Evolutionary conservation across 1,140 invertebrate species (phyloP).

Genomic region (Gonatopus flavifemur): DNA sequence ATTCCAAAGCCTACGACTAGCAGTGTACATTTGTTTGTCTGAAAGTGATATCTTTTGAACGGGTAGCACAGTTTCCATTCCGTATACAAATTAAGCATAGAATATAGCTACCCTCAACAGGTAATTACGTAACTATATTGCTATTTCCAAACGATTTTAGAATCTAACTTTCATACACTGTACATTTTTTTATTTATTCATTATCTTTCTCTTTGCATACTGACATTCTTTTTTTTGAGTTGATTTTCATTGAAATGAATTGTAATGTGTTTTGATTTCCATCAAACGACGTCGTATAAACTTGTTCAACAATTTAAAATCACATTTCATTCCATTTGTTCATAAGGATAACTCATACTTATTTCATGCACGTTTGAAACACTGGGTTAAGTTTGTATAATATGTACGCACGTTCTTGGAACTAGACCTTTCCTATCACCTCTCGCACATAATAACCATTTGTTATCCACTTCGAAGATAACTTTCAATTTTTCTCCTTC

Average conservation of each 20-base stretch:
- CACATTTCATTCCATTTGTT: too few relatives aligned
- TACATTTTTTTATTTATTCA: slow-evolving; percentile 30
- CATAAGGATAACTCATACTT: not conserved
- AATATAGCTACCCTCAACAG: slow-evolving; percentile 11
- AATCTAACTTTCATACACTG: slow-evolving; percentile 48
- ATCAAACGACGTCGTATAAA: too few relatives aligned
- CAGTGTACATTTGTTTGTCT: slow-evolving; percentile 22
- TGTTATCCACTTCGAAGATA: slow-evolving; percentile 75
- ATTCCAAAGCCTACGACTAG: slow-evolving; percentile 53
- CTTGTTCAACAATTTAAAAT: too few relatives aligned
- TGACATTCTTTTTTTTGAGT: slow-evolving; percentile 1
- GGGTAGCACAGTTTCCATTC: slow-evolving; percentile 31
- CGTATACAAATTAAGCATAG: slow-evolving; percentile 27
- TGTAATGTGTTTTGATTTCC: too few relatives aligned
- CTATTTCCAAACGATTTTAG: slow-evolving; percentile 32
- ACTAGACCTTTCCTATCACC: slow-evolving; percentile 79
- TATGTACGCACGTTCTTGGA: slow-evolving; percentile 70
- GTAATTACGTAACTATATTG: slow-evolving; percentile 20
- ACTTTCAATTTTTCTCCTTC: slow-evolving; percentile 74
- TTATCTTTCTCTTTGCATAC: slow-evolving; percentile 1
- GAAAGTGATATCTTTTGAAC: slow-evolving; percentile 21
- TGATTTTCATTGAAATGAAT: slow-evolving; percentile 2
- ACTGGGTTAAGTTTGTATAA: slow-evolving; percentile 53
- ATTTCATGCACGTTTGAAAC: not conserved
- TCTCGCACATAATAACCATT: slow-evolving; percentile 74